Base-by-base conservation (phyloP, 2,113 vertebrate species). In the Coptodon rendalli region DNA sequence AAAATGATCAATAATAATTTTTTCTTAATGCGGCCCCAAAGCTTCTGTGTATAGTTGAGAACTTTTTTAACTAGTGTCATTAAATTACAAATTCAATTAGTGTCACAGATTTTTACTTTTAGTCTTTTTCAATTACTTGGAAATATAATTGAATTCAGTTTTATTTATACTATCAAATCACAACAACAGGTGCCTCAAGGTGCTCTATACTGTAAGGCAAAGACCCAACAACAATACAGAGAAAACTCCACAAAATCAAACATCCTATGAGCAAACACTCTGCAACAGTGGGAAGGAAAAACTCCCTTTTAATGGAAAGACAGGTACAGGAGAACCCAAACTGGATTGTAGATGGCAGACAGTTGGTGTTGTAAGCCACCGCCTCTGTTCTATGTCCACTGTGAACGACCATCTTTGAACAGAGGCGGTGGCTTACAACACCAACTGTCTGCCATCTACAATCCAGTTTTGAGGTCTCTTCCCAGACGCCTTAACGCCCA, bases 121-220 rank as follows among this genome's bases (percentile, higher is more conserved):
- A 24, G 2, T 14, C n/a, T 14, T 24, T 71, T 73, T 48, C 0
- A 73, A 11, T 45, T 76, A 45, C 0, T 10, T 76, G 9, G 14
- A 76, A 0, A 63, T 34, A 63, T 0, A 61, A 63, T 63, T 61
- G 10, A 63, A 63, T 63, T 63, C 29, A 11, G 31, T 0, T 63
- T 34, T 19, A 63, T 61, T 61, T 61, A 34, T 63, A 34, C 16
- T 0, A 19, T 11, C 3, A 61, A 61, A 61, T 61, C 59, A 3
- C 59, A 34, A 1, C 59, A 19, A 63, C 59, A 11, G 3, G 29
- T 19, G 9, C 0, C 16, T 63, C 29, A 63, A 63, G 2, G 59
- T 63, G 29, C 29, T 4, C 29, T 63, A 7, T 36, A 34, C 16
- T 63, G 31, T 11, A 0, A 36, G 9, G 29, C 29, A 63, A 63